phyloP scores from a whole-genome alignment of 2,113 vertebrate species.

The Trinectes maculatus region DNA sequence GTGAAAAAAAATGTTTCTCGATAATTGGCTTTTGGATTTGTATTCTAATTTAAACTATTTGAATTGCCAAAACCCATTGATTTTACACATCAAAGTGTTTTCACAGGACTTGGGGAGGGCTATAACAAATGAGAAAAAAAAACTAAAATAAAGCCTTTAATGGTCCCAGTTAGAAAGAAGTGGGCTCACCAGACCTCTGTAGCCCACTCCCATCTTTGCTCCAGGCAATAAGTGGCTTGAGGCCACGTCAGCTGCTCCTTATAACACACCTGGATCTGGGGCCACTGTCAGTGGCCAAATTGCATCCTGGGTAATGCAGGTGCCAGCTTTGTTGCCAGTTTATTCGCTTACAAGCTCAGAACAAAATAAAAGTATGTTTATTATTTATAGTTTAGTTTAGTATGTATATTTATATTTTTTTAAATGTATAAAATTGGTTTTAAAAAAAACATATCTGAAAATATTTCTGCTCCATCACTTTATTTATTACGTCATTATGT shows the following conservation, averaged over 20 bases:
- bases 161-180: conserved; percentile 13
- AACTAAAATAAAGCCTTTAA: not conserved
- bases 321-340: not conserved
- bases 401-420: too few species aligned
- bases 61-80: not conserved
- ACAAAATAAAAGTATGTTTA: too few species aligned
- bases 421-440: too few species aligned
- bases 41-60: too few species aligned
- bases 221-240: not conserved
- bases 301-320: conserved; percentile 39
- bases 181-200: conserved; percentile 5
- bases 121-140: not conserved
- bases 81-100: conserved; percentile 4
- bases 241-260: conserved; percentile 5
- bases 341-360: too few species aligned
- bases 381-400: too few species aligned
- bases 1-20: too few species aligned
- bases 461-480: too few species aligned
- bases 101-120: not conserved
- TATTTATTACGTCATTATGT: too few species aligned
- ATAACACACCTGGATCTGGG: not conserved
- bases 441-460: too few species aligned
- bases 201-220: conserved; percentile 6
- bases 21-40: too few species aligned
- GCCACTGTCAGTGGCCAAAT: not conserved